Evolutionary conservation across 2,113 vertebrate genomes (phyloP).

Genomic region (Oreochromis aureus): DNA sequence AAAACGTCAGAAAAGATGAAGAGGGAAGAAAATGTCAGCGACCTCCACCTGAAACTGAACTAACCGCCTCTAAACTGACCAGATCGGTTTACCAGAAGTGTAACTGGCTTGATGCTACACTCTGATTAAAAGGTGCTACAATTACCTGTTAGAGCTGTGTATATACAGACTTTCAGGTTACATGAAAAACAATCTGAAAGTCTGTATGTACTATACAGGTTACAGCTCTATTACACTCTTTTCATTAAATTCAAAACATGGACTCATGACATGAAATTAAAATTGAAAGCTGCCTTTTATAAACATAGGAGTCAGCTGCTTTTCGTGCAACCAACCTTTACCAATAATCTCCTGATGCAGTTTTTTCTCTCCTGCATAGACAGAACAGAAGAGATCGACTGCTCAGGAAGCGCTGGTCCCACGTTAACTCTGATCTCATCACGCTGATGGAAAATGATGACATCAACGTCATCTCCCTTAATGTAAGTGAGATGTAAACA

Average conservation of each 20-base stretch:
- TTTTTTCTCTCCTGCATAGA: conserved; percentile 55
- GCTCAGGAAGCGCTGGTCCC: conserved; percentile 82
- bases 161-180: not conserved
- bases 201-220: not conserved
- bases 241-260: not conserved
- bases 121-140: rapidly evolving
- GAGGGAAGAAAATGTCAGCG: not conserved
- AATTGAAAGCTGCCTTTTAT: not conserved
- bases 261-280: not conserved
- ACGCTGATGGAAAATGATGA: conserved; percentile 78
- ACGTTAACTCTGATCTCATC: conserved; percentile 82
- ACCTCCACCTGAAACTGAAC: not conserved
- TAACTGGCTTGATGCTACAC: not conserved
- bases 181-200: not conserved
- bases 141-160: not conserved
- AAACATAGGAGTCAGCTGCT: not conserved
- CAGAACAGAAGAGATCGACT: conserved; percentile 78
- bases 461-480: conserved; percentile 78
- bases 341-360: not conserved
- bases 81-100: not conserved
- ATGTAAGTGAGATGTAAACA: conserved; percentile 64
- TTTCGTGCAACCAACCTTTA: not conserved
- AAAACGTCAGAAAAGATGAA: rapidly evolving
- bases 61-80: not conserved
- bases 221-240: not conserved